Evolutionary conservation across 2,113 vertebrate species (phyloP), one percentile per base, ranked within the genome.

Genomic region (Prunella fulvescens): DNA sequence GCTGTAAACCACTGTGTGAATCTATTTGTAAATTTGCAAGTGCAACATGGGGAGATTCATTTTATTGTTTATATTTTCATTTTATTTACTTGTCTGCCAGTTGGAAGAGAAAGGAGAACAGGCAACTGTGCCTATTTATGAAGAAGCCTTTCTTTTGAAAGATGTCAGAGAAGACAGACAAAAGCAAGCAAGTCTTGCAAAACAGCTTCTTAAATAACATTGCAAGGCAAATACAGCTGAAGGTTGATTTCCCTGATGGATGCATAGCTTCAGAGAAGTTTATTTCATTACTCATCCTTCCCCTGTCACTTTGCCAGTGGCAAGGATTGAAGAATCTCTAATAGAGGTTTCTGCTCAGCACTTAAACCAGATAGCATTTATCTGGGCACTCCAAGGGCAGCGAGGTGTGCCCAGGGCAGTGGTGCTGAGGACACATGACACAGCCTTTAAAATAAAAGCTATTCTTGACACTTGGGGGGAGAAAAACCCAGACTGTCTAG

Each of bases 211-310:
- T 77, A 88, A 76, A 40, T 56, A 56, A 56, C 1, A 19, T 65
- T 95, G 64, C 70, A 81, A 85, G 66, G 37, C 44, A 93, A 87
- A 91, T 5, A 6, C 39, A 87, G 79, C 79, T 81, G 50, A 57
- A 83, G 56, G 58, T 67, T 88, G 39, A 73, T 92, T 79, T 88
- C 31, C 65, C 72, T 88, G 69, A 87, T 65, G 62, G 45, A 76
- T 86, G n/a, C 48, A 5, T 33, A 47, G 70, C 71, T 94, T 89
- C 64, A 87, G 64, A 87, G 60, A 86, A 81, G 17, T 79, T 69
- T 88, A 26, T 91, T 77, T 82, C 37, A 37, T 85, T 84, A 95
- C 64, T 95, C 85, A 88, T 66, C 67, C 57, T 82, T 57, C 25
- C 58, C 29, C 23, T 76, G 60, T 54, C 2, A 2, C 57, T 89